These are phyloP conservation scores for Microcebus ravelobensis DNA, from an alignment of 2,113 vertebrate species.

Conservation along the genomic window DNA sequence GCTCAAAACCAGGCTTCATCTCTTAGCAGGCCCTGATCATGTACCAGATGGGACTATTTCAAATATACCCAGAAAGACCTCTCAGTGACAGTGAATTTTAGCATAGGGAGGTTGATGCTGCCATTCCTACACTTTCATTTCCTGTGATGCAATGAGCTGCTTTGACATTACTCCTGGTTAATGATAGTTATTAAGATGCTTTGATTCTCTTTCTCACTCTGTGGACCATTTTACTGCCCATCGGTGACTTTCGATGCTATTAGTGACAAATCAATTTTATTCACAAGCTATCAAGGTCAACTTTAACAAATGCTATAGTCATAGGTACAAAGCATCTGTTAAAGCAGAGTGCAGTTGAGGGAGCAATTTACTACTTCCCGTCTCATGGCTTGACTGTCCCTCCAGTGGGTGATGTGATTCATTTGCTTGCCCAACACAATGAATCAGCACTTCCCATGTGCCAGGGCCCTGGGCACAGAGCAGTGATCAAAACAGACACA, in stretches of 20 bases:
- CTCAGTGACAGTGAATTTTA: not conserved
- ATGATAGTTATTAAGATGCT: not conserved
- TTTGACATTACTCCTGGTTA: not conserved
- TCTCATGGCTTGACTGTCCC: not conserved
- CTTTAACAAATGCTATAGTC: not conserved
- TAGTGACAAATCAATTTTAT: not conserved
- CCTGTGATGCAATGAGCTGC: not conserved
- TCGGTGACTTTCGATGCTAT: not conserved
- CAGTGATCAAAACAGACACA: not conserved
- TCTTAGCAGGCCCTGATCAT: not conserved
- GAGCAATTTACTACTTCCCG: not conserved
- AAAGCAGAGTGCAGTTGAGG: not conserved
- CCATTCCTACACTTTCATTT: not conserved
- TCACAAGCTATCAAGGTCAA: not conserved
- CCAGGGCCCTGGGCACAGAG: not conserved
- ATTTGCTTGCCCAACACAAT: not conserved
- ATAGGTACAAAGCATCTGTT: not conserved
- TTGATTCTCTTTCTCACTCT: not conserved
- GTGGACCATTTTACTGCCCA: not conserved
- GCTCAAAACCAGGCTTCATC: not conserved
- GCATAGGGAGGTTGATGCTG: not conserved
- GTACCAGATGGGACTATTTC: not conserved
- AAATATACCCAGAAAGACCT: not conserved
- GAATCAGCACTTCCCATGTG: not conserved
- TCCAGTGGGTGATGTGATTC: not conserved